Evolutionary conservation across 2,113 vertebrate species (phyloP).

Genomic region (Lepus americanus): DNA sequence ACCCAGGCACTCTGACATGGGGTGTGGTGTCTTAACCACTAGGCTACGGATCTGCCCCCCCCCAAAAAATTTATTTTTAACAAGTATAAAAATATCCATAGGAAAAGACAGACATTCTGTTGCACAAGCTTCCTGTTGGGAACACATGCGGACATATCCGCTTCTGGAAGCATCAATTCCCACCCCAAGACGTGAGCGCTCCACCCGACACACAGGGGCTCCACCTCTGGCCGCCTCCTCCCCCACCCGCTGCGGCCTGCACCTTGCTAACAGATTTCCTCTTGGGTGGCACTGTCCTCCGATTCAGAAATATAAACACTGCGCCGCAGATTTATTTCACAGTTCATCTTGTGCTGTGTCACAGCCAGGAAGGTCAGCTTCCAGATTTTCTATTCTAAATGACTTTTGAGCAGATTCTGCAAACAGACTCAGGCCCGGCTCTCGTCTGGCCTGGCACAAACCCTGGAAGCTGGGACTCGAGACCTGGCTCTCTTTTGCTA

Average conservation of each 20-base stretch:
- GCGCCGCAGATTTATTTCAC: conserved; percentile 67
- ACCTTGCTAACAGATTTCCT: not conserved
- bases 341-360: conserved; percentile 65
- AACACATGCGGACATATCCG: not conserved
- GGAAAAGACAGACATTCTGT: not conserved
- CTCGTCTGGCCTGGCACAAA: not conserved
- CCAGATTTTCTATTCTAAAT: conserved; percentile 71
- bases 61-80: not conserved
- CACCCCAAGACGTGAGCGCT: not conserved
- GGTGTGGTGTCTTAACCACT: too few relatives aligned
- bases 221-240: not conserved
- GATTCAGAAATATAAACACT: conserved; percentile 67
- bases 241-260: not conserved
- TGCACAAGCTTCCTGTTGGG: not conserved
- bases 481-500: not conserved
- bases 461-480: not conserved
- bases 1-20: too few relatives aligned
- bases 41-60: too few relatives aligned
- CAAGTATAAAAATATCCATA: not conserved
- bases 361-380: conserved; percentile 9
- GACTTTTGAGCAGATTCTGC: conserved; percentile 60
- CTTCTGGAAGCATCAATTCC: not conserved
- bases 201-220: not conserved
- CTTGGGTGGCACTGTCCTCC: conserved; percentile 15
- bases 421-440: conserved; percentile 21